Conservation (phyloP, 1,140 invertebrate genomes). For the Lepidurus apus region DNA sequence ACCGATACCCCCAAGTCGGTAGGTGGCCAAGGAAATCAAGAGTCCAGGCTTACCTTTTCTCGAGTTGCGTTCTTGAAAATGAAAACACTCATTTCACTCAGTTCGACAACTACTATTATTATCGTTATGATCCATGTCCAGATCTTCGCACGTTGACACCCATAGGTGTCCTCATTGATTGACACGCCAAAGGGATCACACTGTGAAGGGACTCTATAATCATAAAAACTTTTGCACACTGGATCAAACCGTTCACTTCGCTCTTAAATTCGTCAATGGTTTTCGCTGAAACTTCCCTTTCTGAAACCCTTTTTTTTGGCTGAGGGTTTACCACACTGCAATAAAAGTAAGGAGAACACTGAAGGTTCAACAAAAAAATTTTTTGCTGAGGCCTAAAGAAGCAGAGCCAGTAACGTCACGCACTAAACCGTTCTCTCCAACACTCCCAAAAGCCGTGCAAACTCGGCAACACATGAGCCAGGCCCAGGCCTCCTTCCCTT, state of each 20-base stretch:
- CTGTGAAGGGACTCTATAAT: slow-evolving; percentile 1
- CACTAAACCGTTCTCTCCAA: slow-evolving; percentile 19
- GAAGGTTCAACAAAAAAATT: not conserved
- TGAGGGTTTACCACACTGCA: slow-evolving; percentile 1
- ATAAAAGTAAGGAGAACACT: slow-evolving; percentile 6
- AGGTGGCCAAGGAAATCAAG: not conserved
- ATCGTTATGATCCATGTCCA: slow-evolving; percentile 6
- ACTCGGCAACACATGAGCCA: slow-evolving; percentile 20
- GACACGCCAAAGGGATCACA: slow-evolving; percentile 1
- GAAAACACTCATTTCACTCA: slow-evolving; percentile 7
- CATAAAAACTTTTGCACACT: slow-evolving; percentile 16
- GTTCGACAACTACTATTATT: not conserved
- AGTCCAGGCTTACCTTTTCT: not conserved
- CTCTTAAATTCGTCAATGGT: not conserved
- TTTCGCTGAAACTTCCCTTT: not conserved
- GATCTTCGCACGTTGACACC: not conserved
- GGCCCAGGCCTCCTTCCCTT: not conserved
- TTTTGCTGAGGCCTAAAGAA: slow-evolving; percentile 19
- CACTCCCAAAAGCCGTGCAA: slow-evolving; percentile 20
- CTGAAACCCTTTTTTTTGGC: not conserved
- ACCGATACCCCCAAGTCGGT: not conserved
- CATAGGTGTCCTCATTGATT: slow-evolving; percentile 10
- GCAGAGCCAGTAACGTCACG: slow-evolving; percentile 13
- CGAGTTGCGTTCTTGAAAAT: not conserved
- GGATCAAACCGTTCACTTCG: not conserved